These are phyloP conservation scores for Linnaemya vulpina DNA, from an alignment of 2,888 invertebrate species.

Conservation along the genomic window DNA sequence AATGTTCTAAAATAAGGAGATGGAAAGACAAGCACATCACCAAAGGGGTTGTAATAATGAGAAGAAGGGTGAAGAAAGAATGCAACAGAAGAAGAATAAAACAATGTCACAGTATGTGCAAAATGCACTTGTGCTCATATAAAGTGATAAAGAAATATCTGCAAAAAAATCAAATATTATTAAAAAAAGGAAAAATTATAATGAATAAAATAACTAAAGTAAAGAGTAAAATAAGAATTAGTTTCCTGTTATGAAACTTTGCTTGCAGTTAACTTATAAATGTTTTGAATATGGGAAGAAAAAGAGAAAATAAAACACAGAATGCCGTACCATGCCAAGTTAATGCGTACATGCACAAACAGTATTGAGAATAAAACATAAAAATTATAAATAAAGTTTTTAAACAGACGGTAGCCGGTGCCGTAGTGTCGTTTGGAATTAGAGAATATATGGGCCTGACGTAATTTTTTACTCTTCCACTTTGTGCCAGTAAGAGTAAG, in stretches of 20 bases:
- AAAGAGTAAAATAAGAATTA: constrained; percentile 62
- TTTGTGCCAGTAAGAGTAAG: not conserved
- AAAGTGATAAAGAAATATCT: constrained; percentile 41
- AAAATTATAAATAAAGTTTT: constrained; percentile 52
- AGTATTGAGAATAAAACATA: constrained; percentile 43
- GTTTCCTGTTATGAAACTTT: constrained; percentile 71
- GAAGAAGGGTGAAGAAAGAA: not conserved
- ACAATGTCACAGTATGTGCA: constrained; percentile 63
- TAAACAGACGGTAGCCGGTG: constrained; percentile 62
- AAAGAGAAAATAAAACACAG: constrained; percentile 34
- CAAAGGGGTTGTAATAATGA: not conserved
- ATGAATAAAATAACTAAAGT: constrained; percentile 47
- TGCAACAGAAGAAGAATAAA: constrained; percentile 28
- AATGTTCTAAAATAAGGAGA: constrained; percentile 52
- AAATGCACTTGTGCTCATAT: constrained; percentile 62
- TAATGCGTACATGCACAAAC: constrained; percentile 40
- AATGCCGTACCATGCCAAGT: constrained; percentile 43
- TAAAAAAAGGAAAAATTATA: constrained; percentile 28
- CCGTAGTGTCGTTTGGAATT: constrained; percentile 65
- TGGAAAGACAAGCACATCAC: constrained; percentile 17
- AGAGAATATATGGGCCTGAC: constrained; percentile 64
- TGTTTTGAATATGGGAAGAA: constrained; percentile 38
- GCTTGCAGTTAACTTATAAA: constrained; percentile 55
- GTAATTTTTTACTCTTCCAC: constrained; percentile 56
- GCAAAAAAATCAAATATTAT: constrained; percentile 28